phyloP scores from a whole-genome alignment of 2,113 vertebrate species.

The Camelus dromedarius region DNA sequence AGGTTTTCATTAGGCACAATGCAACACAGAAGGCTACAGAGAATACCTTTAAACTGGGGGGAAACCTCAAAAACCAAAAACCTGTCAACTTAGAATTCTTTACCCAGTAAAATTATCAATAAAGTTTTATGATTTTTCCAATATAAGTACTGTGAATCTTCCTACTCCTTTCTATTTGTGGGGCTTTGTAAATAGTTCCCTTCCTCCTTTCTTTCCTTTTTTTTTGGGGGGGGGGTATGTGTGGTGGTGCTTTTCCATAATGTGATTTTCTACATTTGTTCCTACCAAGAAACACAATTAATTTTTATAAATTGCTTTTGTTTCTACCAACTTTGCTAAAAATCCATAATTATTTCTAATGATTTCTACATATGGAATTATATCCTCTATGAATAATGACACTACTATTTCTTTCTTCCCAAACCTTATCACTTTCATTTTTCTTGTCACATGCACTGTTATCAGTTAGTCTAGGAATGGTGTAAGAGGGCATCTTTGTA shows the following conservation, averaged over 20 bases:
- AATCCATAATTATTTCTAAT: background rate
- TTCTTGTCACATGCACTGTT: background rate
- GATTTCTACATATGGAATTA: background rate
- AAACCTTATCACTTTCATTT: background rate
- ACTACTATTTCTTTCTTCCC: background rate
- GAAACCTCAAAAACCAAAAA: background rate
- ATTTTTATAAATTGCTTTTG: background rate
- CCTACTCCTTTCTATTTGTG: background rate
- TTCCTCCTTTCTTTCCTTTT: background rate
- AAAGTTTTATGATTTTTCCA: background rate
- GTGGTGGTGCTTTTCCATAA: background rate
- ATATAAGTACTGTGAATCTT: background rate
- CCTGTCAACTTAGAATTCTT: background rate
- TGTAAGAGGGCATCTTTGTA: background rate
- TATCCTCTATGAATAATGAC: background rate
- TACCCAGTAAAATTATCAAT: background rate
- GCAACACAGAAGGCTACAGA: background rate
- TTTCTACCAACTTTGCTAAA: background rate
- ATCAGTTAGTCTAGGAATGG: background rate
- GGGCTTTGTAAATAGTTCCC: background rate
- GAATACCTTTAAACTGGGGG: background rate
- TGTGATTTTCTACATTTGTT: background rate
- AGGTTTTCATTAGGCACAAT: background rate
- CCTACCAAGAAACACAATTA: background rate
- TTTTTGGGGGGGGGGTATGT: rapidly evolving